Evolutionary conservation across 2,113 vertebrate genomes (phyloP), one percentile per base, ranked within the genome.

Genomic region (Anguilla japonica): DNA sequence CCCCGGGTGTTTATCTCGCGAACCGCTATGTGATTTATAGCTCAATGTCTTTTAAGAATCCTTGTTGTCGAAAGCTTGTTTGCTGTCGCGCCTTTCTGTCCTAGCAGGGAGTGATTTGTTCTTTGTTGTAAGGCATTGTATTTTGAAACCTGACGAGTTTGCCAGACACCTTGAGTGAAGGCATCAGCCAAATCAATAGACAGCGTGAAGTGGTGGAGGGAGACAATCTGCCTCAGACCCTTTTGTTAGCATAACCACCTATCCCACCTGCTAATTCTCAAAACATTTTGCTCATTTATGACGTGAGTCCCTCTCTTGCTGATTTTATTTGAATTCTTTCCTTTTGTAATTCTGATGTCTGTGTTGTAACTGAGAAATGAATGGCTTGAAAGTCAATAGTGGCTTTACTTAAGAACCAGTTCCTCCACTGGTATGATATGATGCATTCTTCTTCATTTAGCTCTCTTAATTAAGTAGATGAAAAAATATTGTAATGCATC

Each of bases 101-200:
- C 40, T 53, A 43, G 79, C n/a, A 67, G 56, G 60, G 78, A 81
- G 83, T 34, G 34, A 39, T 67, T 40, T 85, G 26, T 81, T 34
- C 34, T 22, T 85, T 71, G 57, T 79, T 26, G 78, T 80, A 57
- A 46, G 71, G 34, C 4, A 60, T 86, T 88, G 85, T 86, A 84
- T 57, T 86, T 56, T 84, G 75, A 81, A 81, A 84, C 82, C 79
- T n/a, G 22, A 46, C 41, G 40, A 22, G 34, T 20, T 86, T 81
- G 81, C 86, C 18, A 2, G 78, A 81, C 81, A 81, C 43, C 57
- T 81, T 56, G 26, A 60, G 53, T 41, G 39, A 57, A 53, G 41
- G 16, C 75, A 57, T 34, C 79, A 67, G 79, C 41, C 26, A 26
- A 85, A 89, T 88, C 81, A 67, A 88, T 88, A 50, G 57, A 85